Base-by-base conservation (phyloP, 2,888 invertebrate species). In the Lacanobia oleracea region DNA sequence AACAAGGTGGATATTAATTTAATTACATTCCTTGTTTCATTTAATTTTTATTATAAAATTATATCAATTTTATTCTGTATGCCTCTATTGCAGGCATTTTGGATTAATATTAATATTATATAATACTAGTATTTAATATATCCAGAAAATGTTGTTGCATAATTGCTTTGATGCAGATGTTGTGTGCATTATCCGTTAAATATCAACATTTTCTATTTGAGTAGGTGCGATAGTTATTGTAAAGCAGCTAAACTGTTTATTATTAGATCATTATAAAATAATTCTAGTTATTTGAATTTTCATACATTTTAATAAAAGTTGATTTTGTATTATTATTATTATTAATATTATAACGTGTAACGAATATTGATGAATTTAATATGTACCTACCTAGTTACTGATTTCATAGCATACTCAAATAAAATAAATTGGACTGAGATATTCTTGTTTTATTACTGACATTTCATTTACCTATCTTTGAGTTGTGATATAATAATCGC, bases 391-490 rank as follows among this genome's bases (percentile, higher is more conserved):
- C 40, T 83, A 82, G 65, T 81, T 75, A 78, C n/a, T 83, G 79
- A 82, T 87, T 88, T 87, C 79, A 86, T 85, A 85, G 72, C 76
- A 72, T 88, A 86, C 79, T 82, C 81, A 83, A 89, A 88, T 88
- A 89, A 88, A 87, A 69, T 81, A 82, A 85, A 86, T 87, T 88
- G 79, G 86, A 88, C 87, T 89, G 87, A 88, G 72, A 79, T 85
- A 86, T 79, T 74, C 50, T 82, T 78, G 86, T 88, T 88, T 89
- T 83, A 88, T 86, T 89, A 71, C 69, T 45, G 33, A 56, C 57
- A 67, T 67, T 18, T 48, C 23, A 61, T 59, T 62, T 65, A 57
- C 51, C 37, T 69, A 80, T 66, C 66, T 62, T 63, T 10, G 27
- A 50, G 67, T 66, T 37, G 48, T 66, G 64, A 69, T 66, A 78